Base-by-base conservation (phyloP, 2,113 vertebrate genomes). In the Pipra filicauda region DNA sequence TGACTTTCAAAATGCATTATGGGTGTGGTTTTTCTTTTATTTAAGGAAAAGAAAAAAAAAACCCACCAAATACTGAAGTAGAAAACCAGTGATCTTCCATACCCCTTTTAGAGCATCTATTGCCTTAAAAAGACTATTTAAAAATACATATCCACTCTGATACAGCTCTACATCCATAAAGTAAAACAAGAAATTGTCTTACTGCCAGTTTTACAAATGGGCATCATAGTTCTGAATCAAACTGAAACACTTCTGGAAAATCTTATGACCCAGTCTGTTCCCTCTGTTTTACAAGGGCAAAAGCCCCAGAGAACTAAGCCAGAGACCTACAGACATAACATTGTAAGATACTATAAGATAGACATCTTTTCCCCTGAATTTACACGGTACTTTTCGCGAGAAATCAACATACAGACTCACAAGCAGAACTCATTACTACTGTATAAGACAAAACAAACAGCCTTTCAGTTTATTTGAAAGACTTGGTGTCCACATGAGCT, bases 51-150 rank as follows among this genome's bases (percentile, higher is more conserved):
- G 2, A 35, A 49, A 59, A 55, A 55, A 39, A 69, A 61, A 6
- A 3, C 1, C 0, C 6, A 65, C 5, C 7, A 54, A 39, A 35
- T 43, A 58, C 1, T 41, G 8, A 54, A 75, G 51, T 28, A 67
- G 33, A 76, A 76, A 80, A 55, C 3, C 1, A 2, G 33, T 30
- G 21, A 69, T 39, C 39, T 67, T 54, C 51, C 27, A 33, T 33
- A 79, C 18, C 20, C 21, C 57, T 43, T 82, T 78, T 1, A 58
- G 16, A 14, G 22, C 8, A 62, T 44, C 43, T 64, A n/a, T 43
- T 79, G 43, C 52, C 46, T 67, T 85, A 33, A 82, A 35, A 82
- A 75, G 31, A 27, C 57, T 86, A 20, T 58, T 75, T 79, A 67
- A 62, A 79, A 61, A 69, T 22, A 72, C 5, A 39, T n/a, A 54